Percentiles rank a stretch among this genome's conserved stretches.
phyloP scores from a whole-genome alignment of 2,797 vertebrate genomes.

The Eremophila alpestris region DNA sequence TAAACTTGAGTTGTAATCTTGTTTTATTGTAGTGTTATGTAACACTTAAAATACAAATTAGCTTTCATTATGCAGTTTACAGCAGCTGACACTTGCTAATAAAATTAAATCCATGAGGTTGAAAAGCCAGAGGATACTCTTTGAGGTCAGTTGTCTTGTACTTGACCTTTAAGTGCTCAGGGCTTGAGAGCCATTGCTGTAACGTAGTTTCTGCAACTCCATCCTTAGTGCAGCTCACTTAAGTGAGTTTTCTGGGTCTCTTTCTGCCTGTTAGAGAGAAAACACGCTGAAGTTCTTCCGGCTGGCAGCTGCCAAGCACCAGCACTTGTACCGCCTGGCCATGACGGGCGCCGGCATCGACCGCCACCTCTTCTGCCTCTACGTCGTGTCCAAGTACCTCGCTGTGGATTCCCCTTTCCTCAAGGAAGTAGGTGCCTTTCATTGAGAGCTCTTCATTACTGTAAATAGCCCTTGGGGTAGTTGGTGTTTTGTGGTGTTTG shows the following conservation, averaged over 20 bases:
- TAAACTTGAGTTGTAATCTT: not conserved
- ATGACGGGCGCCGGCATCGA: conserved; percentile 95
- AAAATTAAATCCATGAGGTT: not conserved
- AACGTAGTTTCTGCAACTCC: not conserved
- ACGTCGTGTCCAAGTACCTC: conserved; percentile 95
- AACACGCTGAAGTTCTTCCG: conserved; percentile 82
- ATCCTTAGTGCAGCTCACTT: not conserved
- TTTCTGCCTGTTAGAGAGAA: conserved; percentile 77
- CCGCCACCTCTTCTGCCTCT: conserved; percentile 97
- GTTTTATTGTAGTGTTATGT: not conserved
- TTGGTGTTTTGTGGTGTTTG: not conserved
- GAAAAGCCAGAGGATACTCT: not conserved
- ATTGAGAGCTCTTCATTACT: not conserved
- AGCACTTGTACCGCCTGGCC: conserved; percentile 88
- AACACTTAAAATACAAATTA: not conserved
- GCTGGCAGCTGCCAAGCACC: conserved; percentile 86
- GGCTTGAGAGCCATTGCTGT: not conserved
- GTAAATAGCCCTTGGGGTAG: not conserved
- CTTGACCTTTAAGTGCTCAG: not conserved
- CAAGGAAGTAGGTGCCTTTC: conserved; percentile 82
- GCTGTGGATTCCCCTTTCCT: conserved; percentile 94
- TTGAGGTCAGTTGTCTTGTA: not conserved
- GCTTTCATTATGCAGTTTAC: not conserved
- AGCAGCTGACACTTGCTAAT: not conserved
- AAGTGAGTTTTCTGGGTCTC: not conserved